Base-by-base conservation (phyloP, 2,797 vertebrate species). In the Melanotaenia parkinsoni region DNA sequence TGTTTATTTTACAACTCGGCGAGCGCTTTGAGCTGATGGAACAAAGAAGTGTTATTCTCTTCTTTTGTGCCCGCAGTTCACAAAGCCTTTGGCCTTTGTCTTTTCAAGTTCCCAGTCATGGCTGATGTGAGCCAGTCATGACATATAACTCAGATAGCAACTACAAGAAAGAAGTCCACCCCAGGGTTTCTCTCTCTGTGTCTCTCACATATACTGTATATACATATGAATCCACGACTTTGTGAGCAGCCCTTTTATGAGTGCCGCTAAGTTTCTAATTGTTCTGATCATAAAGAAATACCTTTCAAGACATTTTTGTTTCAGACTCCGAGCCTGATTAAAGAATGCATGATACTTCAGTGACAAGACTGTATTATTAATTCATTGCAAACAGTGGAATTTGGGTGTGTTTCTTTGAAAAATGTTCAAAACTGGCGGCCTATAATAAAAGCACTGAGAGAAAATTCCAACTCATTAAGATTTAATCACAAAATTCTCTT, bases 341-440 rank as follows among this genome's bases (percentile, higher is more conserved):
- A 95, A 96, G 95, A 96, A 96, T 93, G 94, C 94, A 93, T 93
- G 95, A 95, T 95, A 96, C 95, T 95, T 94, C 95, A 94, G 93
- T 96, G 95, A 95, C 95, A 95, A 94, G 94, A 89, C 93, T 93
- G 92, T 94, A 96, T 96, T 94, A 97, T 95, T 97, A 96, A 96
- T 96, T 96, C 95, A 98, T 95, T 90, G 95, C 96, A 97, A 96
- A 97, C 96, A 96, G 95, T 95, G 94, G 94, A 96, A 96, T 96
- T 97, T 96, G 95, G 93, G 94, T 93, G 94, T 95, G 95, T 94
- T 95, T 94, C 95, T 97, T 95, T 96, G 96, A 97, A 98, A 97
- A 96, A 96, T 96, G 94, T 96, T 96, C 95, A 96, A 96, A 95
- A 97, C 95, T 96, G 95, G 94, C 91, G 94, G 96, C 94, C 95